Evolutionary conservation across 2,888 invertebrate species (phyloP).

Genomic region (Leptopilina drosophilae): DNA sequence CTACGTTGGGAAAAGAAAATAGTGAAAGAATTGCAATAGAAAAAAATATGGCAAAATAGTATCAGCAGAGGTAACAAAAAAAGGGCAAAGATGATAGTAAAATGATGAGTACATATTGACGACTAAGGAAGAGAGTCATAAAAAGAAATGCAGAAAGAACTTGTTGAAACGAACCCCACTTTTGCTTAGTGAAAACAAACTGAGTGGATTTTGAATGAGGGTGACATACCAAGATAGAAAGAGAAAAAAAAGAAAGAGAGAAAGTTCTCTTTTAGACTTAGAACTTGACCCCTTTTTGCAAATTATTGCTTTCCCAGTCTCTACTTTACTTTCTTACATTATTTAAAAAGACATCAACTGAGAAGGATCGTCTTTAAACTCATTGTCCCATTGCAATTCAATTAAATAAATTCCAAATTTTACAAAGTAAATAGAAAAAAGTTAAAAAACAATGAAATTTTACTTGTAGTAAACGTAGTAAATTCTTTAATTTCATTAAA

Average conservation of each 20-base stretch:
- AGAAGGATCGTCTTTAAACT: neutral
- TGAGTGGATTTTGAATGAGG: constrained; percentile 16
- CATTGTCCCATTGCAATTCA: neutral
- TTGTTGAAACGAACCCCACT: constrained; percentile 12
- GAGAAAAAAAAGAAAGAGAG: no score
- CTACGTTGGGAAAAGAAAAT: no score
- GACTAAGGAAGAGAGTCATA: constrained; percentile 6
- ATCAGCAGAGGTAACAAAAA: neutral
- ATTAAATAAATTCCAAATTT: no score
- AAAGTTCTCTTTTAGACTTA: constrained; percentile 1
- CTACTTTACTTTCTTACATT: neutral
- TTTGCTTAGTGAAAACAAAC: constrained; percentile 21
- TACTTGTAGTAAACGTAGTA: no score
- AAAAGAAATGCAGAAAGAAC: constrained; percentile 4
- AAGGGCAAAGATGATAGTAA: constrained; percentile 15
- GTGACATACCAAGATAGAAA: constrained; percentile 3
- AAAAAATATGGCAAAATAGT: neutral
- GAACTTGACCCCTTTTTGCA: constrained; percentile 25
- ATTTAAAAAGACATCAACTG: constrained; percentile 11
- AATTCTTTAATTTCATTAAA: no score
- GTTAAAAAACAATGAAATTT: no score
- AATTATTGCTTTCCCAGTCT: neutral
- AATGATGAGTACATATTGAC: constrained; percentile 8
- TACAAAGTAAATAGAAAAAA: no score
- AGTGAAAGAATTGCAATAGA: neutral